These are phyloP conservation scores for Ahaetulla prasina DNA, from an alignment of 2,113 vertebrate genomes.

Conservation along the genomic window DNA sequence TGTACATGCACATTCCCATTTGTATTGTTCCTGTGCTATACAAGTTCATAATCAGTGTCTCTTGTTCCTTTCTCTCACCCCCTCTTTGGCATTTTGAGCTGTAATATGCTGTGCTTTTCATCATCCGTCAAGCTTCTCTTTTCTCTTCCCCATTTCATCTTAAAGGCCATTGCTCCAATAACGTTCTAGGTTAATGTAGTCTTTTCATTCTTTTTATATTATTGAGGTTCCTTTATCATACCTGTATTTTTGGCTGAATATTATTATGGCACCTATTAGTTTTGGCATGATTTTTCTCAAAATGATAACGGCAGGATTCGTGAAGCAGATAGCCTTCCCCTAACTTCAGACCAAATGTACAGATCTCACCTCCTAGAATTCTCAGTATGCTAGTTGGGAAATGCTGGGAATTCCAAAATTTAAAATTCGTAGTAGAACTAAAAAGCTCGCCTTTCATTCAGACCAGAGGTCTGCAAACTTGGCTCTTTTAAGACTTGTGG, in stretches of 20 bases:
- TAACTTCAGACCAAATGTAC: neutral
- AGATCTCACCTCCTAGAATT: neutral
- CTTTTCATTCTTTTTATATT: neutral
- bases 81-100: neutral
- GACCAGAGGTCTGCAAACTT: too few relatives aligned
- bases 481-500: too few relatives aligned
- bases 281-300: neutral
- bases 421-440: neutral
- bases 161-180: neutral
- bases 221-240: neutral
- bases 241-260: neutral
- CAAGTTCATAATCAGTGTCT: neutral
- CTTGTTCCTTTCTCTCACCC: neutral
- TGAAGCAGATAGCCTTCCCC: neutral
- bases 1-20: neutral
- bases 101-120: neutral
- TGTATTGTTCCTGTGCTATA: neutral
- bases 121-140: neutral
- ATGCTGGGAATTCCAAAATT: neutral
- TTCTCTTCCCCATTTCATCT: neutral
- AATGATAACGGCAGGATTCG: neutral
- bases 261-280: neutral
- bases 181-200: neutral
- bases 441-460: neutral
- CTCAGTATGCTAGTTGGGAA: neutral